Percentiles rank a stretch among this genome's conserved stretches.
phyloP scores from a whole-genome alignment of 2,888 invertebrate species.

The Augiades crinisus region DNA sequence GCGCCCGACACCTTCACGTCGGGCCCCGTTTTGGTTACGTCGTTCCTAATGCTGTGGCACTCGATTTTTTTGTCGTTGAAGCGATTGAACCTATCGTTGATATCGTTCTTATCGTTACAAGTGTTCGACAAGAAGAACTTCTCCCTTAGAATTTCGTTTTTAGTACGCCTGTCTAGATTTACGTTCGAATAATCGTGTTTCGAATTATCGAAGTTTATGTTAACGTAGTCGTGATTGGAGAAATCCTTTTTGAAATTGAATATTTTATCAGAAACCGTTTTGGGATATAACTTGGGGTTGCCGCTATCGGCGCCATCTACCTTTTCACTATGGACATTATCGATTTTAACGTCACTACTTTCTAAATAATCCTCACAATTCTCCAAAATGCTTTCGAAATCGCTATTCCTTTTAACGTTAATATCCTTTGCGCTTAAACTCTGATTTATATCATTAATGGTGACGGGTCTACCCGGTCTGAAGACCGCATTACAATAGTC shows the following conservation, averaged over 20 bases:
- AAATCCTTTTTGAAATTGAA: conserved; percentile 72
- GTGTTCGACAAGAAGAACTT: conserved; percentile 54
- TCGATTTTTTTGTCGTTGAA: conserved; percentile 64
- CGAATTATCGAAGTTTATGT: conserved; percentile 51
- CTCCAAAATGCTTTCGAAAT: conserved; percentile 50
- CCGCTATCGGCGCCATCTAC: conserved; percentile 31
- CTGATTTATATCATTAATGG: conserved; percentile 41
- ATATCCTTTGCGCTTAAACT: conserved; percentile 30
- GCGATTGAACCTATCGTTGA: conserved; percentile 60
- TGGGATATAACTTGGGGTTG: conserved; percentile 55
- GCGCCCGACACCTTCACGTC: conserved; percentile 65
- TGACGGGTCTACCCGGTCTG: conserved; percentile 34
- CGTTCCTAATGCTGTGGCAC: conserved; percentile 68
- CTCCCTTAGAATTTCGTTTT: conserved; percentile 64
- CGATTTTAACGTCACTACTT: conserved; percentile 1
- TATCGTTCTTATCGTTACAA: conserved; percentile 55
- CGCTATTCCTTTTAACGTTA: conserved; percentile 34
- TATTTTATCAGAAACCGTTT: conserved; percentile 63
- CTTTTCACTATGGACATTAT: conserved; percentile 23
- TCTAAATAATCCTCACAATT: conserved; percentile 51
- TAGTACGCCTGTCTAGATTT: conserved; percentile 47
- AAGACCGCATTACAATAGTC: conserved; percentile 63
- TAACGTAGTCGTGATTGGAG: conserved; percentile 64
- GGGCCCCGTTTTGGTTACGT: conserved; percentile 61
- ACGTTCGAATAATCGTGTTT: conserved; percentile 37